Percentiles rank a stretch among this genome's conserved stretches.
Conservation (phyloP, 2,113 vertebrate species). For the Redunca redunca region DNA sequence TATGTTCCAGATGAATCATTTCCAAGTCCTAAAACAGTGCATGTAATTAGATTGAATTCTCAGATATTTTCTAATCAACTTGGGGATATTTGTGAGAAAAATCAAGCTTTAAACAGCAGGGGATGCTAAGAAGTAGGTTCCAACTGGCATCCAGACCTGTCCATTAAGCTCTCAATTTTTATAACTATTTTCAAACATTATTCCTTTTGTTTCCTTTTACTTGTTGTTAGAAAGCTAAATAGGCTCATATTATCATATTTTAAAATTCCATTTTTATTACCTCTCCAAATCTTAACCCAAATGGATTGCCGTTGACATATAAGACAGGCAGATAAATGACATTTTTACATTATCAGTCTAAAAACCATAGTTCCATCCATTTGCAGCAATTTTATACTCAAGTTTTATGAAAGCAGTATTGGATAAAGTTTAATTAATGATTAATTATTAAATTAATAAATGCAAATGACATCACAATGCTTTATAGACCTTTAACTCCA, state of each 20-base stretch:
- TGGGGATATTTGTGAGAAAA: not conserved
- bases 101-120: fast-evolving
- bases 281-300: not conserved
- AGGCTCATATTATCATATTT: not conserved
- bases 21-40: not conserved
- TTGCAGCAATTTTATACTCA: not conserved
- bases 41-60: not conserved
- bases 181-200: not conserved
- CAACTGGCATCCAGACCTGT: fast-evolving
- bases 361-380: not conserved
- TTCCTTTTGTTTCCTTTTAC: not conserved
- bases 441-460: not conserved
- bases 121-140: fast-evolving
- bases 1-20: not conserved
- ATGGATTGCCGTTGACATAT: not conserved
- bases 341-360: not conserved
- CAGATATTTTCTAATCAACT: not conserved
- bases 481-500: not conserved
- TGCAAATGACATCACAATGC: not conserved
- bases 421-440: not conserved
- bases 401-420: not conserved
- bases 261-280: not conserved
- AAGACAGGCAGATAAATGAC: not conserved
- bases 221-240: not conserved
- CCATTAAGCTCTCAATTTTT: not conserved